Evolutionary conservation across 1,140 invertebrate genomes (phyloP), one percentile per base, ranked within the genome.

Genomic region (Hycleus cichorii): DNA sequence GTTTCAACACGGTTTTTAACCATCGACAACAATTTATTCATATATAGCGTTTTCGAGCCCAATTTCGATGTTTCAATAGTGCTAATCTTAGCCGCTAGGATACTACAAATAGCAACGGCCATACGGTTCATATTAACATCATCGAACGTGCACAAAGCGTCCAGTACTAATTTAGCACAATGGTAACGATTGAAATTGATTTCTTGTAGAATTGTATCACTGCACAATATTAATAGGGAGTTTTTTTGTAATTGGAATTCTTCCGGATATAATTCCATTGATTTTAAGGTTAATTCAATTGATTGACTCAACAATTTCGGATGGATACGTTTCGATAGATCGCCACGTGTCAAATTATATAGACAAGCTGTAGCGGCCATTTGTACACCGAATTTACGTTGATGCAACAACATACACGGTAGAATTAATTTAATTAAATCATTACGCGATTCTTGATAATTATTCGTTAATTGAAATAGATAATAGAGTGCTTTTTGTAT

Each of bases 81-180:
- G 5, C 45, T 62, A 59, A 91, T 88, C 75, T 89, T 81, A 9
- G 84, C 82, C 32, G 83, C 83, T 65, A 78, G 64, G 58, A 91
- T 91, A 50, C 87, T 89, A 68, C 87, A 89, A 60, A 91, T 91
- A 2, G 88, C 89, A 10, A 91, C 88, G 42, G 86, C 87, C 87
- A 91, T 90, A 49, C 88, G 77, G 68, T 87, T 86, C 83, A 89
- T 88, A 39, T 85, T 83, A 7, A 80, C 71, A 67, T 90, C 88
- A 46, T 88, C 81, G 71, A 89, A 90, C 4, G 78, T 72, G 64
- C 86, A 87, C 2, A 91, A 73, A 68, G 84, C 87, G 66, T 90
- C 86, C 77, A 90, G 79, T n/a, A 90, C 88, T 44, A 89, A 76
- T 68, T 78, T 79, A 3, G 87, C 87, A 73, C 87, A 90, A 47